Conservation (phyloP, 1,140 invertebrate species). For the Drosophila repleta region DNA sequence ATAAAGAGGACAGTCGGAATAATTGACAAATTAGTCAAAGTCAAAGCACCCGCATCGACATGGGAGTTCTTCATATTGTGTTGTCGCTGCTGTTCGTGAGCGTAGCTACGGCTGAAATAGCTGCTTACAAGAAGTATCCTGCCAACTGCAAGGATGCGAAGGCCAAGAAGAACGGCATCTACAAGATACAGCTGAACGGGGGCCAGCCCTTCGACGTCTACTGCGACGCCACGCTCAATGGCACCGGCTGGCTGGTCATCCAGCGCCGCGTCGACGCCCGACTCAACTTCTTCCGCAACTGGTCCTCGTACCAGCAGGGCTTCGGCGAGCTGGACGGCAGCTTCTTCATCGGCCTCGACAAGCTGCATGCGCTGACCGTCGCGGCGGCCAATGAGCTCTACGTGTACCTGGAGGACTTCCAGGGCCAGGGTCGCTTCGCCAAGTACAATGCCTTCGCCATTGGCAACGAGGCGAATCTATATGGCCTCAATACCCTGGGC, state of each 20-base stretch:
- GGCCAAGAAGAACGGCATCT: slow-evolving; percentile 42
- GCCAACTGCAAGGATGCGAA: slow-evolving; percentile 36
- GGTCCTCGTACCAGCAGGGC: slow-evolving; percentile 34
- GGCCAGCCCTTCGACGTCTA: slow-evolving; percentile 26
- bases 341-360: slow-evolving; percentile 42
- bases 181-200: slow-evolving; percentile 33
- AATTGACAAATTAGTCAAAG: slow-evolving; percentile 2
- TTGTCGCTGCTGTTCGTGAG: slow-evolving; percentile 9
- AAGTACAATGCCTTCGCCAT: slow-evolving; percentile 31
- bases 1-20: slow-evolving; percentile 13
- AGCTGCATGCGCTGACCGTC: slow-evolving; percentile 17
- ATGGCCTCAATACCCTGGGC: slow-evolving; percentile 31
- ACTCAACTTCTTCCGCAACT: slow-evolving; percentile 45
- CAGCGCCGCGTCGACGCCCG: slow-evolving; percentile 41
- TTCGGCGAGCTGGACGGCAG: slow-evolving; percentile 30
- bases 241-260: slow-evolving; percentile 41
- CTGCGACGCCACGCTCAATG: slow-evolving; percentile 33
- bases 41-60: too few relatives aligned
- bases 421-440: slow-evolving; percentile 26
- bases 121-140: slow-evolving; percentile 26
- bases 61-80: slow-evolving; percentile 11
- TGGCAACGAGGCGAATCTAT: slow-evolving; percentile 34
- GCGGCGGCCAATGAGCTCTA: slow-evolving; percentile 32
- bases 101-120: slow-evolving; percentile 6
- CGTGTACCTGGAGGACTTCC: slow-evolving; percentile 38